These are phyloP conservation scores for Lagenorhynchus albirostris DNA, from an alignment of 2,113 vertebrate species.

Conservation along the genomic window DNA sequence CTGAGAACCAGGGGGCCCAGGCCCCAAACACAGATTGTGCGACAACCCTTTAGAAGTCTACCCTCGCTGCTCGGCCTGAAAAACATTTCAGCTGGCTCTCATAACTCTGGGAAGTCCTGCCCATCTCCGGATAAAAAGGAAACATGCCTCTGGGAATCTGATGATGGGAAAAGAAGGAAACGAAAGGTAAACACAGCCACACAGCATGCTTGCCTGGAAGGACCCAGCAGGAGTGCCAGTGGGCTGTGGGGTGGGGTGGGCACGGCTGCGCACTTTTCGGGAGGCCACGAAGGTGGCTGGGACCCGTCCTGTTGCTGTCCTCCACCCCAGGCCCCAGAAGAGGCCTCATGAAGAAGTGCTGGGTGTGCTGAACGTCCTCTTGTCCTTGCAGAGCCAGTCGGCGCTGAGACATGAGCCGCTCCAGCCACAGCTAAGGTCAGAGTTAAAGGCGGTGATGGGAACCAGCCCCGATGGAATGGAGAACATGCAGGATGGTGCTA, in stretches of 20 bases:
- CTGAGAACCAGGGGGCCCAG: not conserved
- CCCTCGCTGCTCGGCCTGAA: not conserved
- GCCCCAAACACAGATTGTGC: not conserved
- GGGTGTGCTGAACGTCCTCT: not conserved
- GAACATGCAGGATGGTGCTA: not conserved
- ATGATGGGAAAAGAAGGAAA: not conserved
- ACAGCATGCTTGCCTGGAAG: not conserved
- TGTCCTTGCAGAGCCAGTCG: accelerated
- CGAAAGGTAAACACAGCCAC: not conserved
- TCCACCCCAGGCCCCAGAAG: not conserved
- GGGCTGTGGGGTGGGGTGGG: accelerated
- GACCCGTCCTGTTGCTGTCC: not conserved
- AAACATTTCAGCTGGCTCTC: not conserved
- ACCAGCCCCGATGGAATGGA: not conserved
- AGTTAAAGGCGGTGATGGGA: not conserved
- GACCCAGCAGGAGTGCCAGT: accelerated
- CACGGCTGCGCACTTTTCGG: accelerated
- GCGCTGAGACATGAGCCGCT: not conserved
- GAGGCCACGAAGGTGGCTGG: accelerated
- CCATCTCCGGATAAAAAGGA: not conserved
- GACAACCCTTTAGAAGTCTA: not conserved
- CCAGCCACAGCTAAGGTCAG: not conserved
- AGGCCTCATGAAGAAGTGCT: not conserved
- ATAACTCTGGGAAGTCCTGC: not conserved
- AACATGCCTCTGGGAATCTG: not conserved